These are phyloP conservation scores for Lucifuga dentata DNA, from an alignment of 2,113 vertebrate species.

Conservation along the genomic window DNA sequence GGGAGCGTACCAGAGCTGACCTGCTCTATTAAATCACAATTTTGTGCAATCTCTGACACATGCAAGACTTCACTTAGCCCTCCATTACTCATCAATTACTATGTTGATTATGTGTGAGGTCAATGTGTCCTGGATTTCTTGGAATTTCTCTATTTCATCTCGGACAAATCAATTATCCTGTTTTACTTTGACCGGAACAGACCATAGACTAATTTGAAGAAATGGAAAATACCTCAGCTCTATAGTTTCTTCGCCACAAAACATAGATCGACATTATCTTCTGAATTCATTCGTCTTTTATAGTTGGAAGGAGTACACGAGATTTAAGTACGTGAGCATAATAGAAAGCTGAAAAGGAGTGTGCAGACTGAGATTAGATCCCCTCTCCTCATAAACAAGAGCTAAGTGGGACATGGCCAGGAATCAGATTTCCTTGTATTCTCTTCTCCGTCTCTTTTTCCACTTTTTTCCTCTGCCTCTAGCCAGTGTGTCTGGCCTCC, in stretches of 20 bases:
- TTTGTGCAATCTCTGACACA: conserved; percentile 50
- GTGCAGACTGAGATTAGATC: conserved; percentile 55
- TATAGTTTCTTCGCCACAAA: neutral
- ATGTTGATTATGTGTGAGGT: conserved; percentile 29
- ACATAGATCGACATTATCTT: neutral
- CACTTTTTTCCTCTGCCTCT: conserved; percentile 76
- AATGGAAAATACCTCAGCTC: conserved; percentile 7
- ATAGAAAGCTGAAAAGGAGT: conserved; percentile 21
- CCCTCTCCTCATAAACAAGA: conserved; percentile 74
- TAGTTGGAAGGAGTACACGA: neutral
- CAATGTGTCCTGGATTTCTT: conserved; percentile 20
- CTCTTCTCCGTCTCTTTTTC: conserved; percentile 78
- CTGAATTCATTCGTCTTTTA: neutral
- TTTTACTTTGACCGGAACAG: conserved; percentile 16
- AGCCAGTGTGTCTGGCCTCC: conserved; percentile 84
- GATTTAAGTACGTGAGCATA: neutral
- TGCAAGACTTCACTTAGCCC: conserved; percentile 3
- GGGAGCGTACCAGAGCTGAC: conserved; percentile 26
- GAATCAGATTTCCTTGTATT: conserved; percentile 84
- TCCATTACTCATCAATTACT: conserved; percentile 51
- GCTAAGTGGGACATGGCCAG: conserved; percentile 71
- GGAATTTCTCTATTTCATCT: conserved; percentile 9
- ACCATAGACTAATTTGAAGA: conserved; percentile 8
- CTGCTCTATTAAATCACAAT: conserved; percentile 57
- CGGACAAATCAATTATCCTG: conserved; percentile 37